These are phyloP conservation scores for Pocota personata DNA, from an alignment of 2,888 invertebrate genomes.

Conservation along the genomic window DNA sequence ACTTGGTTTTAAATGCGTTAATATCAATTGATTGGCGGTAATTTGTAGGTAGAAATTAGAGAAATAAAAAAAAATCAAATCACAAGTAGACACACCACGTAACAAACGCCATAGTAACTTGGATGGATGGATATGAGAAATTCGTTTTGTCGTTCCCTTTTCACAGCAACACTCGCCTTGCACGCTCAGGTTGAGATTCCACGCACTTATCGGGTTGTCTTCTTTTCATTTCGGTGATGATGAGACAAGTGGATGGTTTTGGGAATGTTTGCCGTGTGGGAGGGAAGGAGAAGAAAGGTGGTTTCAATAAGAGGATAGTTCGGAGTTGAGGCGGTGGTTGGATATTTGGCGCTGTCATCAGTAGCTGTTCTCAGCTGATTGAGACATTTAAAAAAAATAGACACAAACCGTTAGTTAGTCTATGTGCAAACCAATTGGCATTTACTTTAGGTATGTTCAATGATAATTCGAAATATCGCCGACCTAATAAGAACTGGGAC, in stretches of 20 bases:
- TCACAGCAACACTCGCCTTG: neutral
- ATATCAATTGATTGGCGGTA: slow-evolving; percentile 37
- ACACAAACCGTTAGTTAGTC: slow-evolving; percentile 41
- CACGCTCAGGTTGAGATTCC: slow-evolving; percentile 3
- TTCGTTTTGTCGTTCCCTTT: neutral
- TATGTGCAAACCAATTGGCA: slow-evolving; percentile 24
- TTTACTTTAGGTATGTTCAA: neutral
- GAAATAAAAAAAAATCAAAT: slow-evolving; percentile 42
- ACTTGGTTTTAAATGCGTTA: slow-evolving; percentile 46
- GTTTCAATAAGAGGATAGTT: slow-evolving; percentile 42
- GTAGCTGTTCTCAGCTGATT: slow-evolving; percentile 12
- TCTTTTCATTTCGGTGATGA: slow-evolving; percentile 3
- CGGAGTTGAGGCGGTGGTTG: slow-evolving; percentile 39
- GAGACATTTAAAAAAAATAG: neutral
- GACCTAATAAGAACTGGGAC: too few relatives aligned
- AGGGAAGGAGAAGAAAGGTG: slow-evolving; percentile 58
- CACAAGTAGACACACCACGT: slow-evolving; percentile 73
- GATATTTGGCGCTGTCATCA: slow-evolving; percentile 10
- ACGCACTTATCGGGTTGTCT: slow-evolving; percentile 45
- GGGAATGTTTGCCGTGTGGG: slow-evolving; percentile 12
- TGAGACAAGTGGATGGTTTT: slow-evolving; percentile 47
- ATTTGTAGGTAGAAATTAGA: slow-evolving; percentile 22
- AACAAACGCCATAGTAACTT: slow-evolving; percentile 75
- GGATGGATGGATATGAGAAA: slow-evolving; percentile 45
- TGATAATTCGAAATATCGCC: too few relatives aligned